These are phyloP conservation scores for Pluvialis apricaria DNA, from an alignment of 2,113 vertebrate species.

Conservation along the genomic window DNA sequence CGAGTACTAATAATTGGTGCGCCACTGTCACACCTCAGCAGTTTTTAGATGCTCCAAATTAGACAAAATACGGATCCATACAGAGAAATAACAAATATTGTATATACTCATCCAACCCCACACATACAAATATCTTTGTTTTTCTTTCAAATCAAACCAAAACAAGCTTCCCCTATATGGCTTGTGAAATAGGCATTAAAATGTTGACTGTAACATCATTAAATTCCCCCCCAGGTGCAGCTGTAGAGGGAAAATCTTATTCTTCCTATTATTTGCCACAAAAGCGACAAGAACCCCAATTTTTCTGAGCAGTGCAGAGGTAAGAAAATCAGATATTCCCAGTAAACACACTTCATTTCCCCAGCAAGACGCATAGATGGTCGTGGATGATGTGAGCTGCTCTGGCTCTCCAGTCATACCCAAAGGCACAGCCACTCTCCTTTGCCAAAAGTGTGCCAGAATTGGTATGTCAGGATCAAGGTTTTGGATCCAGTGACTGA, in stretches of 20 bases:
- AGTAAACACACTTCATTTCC: not conserved
- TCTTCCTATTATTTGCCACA: not conserved
- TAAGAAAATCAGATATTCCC: not conserved
- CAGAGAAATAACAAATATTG: not conserved
- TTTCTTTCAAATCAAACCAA: not conserved
- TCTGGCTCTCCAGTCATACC: not conserved
- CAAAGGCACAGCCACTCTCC: not conserved
- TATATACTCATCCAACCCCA: not conserved
- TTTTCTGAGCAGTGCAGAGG: not conserved
- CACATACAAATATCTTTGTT: not conserved
- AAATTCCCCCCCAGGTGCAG: not conserved
- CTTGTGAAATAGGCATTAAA: not conserved
- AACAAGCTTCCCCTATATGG: not conserved
- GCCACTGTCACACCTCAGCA: not conserved
- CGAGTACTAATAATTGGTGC: no score
- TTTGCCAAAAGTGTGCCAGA: not conserved
- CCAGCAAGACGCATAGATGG: accelerated
- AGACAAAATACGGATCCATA: not conserved
- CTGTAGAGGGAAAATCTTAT: not conserved
- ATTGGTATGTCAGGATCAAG: not conserved
- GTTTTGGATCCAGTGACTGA: not conserved
- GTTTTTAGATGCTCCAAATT: not conserved
- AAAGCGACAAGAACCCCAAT: not conserved
- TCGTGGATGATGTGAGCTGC: no score
- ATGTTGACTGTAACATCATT: no score